A percentile compares a stretch with the other conserved stretches of the same genome.
Conservation (phyloP, 2,113 vertebrate genomes). For the Ia io region DNA sequence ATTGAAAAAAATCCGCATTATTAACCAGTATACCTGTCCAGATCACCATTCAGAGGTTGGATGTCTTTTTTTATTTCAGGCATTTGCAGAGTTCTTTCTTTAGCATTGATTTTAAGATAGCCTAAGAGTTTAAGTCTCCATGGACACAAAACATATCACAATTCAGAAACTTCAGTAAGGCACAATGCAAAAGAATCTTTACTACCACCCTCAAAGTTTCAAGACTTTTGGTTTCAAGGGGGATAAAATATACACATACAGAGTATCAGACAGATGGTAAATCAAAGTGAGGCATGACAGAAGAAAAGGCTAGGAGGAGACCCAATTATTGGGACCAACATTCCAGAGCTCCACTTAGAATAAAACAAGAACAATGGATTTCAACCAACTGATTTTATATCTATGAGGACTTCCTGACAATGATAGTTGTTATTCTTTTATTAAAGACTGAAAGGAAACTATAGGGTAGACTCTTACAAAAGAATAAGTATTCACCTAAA, state of each 20-base stretch:
- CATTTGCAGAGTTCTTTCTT: neutral
- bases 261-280: neutral
- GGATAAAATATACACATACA: neutral
- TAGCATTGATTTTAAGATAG: neutral
- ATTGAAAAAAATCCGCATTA: too few relatives aligned
- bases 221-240: neutral
- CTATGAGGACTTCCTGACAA: neutral
- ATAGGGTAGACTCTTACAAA: neutral
- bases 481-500: neutral
- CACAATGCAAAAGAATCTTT: neutral
- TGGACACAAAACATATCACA: conserved; percentile 42
- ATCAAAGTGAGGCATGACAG: neutral
- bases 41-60: neutral
- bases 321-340: neutral
- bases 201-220: neutral
- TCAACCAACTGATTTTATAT: neutral
- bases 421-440: neutral
- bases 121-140: neutral
- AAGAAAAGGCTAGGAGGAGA: neutral
- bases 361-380: conserved; percentile 3
- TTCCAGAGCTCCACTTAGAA: neutral
- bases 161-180: neutral
- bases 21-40: neutral
- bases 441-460: conserved; percentile 13
- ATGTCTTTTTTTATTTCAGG: neutral